Conservation (phyloP, 2,113 vertebrate genomes). For the Antechinus flavipes region DNA sequence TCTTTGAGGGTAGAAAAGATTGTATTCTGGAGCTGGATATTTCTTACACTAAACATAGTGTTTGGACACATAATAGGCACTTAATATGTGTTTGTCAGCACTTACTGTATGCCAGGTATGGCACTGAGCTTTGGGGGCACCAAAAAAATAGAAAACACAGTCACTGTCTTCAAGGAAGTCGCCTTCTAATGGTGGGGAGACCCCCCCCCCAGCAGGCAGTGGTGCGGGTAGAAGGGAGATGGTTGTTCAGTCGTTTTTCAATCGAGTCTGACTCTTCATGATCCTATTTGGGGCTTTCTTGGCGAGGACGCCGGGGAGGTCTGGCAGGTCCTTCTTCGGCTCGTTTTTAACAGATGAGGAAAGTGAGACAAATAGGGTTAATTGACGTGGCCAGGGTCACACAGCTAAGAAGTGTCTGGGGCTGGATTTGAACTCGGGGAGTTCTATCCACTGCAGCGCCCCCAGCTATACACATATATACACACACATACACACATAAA, state of each 20-base stretch:
- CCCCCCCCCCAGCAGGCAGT: background rate
- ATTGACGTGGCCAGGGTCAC: too few relatives aligned
- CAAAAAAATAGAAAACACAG: background rate
- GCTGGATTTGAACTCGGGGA: too few relatives aligned
- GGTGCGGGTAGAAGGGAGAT: background rate
- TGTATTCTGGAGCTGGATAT: background rate
- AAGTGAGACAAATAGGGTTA: too few relatives aligned
- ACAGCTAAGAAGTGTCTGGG: too few relatives aligned
- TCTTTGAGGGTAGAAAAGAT: background rate
- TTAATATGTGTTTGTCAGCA: background rate
- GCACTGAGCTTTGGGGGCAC: background rate
- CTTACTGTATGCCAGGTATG: background rate
- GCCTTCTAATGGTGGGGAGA: background rate
- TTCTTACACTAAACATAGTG: background rate
- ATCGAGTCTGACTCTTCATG: background rate
- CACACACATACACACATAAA: too few relatives aligned
- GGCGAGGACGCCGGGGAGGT: too few relatives aligned
- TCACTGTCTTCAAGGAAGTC: background rate
- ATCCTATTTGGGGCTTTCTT: too few relatives aligned
- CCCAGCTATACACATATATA: too few relatives aligned
- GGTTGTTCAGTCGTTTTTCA: background rate
- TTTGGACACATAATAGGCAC: background rate
- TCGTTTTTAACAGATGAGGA: too few relatives aligned
- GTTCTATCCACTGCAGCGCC: too few relatives aligned
- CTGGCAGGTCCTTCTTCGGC: too few relatives aligned